Percentiles rank a stretch among this genome's conserved stretches.
Evolutionary conservation across 2,888 invertebrate species (phyloP).

Genomic region (Achlya flavicornis): DNA sequence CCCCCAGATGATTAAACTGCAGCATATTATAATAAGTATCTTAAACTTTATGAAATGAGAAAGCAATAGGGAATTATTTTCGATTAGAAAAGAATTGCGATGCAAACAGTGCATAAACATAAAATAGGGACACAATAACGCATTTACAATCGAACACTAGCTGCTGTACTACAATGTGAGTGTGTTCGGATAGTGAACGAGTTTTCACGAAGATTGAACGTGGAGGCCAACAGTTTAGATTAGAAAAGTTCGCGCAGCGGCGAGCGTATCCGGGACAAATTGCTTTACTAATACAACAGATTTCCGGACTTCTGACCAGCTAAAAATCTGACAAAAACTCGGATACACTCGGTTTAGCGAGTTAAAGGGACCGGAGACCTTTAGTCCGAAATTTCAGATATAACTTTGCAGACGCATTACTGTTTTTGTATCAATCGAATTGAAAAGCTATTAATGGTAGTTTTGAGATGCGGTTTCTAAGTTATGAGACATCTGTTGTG

Average conservation of each 20-base stretch:
- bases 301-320: constrained; percentile 56
- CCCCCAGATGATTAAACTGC: no score
- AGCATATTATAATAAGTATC: no score
- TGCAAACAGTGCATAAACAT: background rate
- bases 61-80: no score
- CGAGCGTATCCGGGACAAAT: constrained; percentile 69
- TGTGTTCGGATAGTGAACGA: constrained; percentile 39
- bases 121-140: background rate
- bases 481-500: background rate
- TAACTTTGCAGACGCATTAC: constrained; percentile 11
- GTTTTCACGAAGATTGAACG: constrained; percentile 67
- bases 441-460: background rate
- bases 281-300: constrained; percentile 80
- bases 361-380: constrained; percentile 13
- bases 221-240: constrained; percentile 75
- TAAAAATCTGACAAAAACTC: constrained; percentile 62
- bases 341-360: constrained; percentile 35
- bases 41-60: no score
- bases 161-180: constrained; percentile 21
- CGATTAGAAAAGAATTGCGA: background rate
- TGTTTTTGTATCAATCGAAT: constrained; percentile 5
- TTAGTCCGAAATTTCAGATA: constrained; percentile 15
- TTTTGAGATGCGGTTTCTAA: constrained; percentile 2
- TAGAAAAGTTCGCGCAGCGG: constrained; percentile 74
- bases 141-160: constrained; percentile 5